These are phyloP conservation scores for Craniophora ligustri DNA, from an alignment of 2,888 invertebrate species.

Conservation along the genomic window DNA sequence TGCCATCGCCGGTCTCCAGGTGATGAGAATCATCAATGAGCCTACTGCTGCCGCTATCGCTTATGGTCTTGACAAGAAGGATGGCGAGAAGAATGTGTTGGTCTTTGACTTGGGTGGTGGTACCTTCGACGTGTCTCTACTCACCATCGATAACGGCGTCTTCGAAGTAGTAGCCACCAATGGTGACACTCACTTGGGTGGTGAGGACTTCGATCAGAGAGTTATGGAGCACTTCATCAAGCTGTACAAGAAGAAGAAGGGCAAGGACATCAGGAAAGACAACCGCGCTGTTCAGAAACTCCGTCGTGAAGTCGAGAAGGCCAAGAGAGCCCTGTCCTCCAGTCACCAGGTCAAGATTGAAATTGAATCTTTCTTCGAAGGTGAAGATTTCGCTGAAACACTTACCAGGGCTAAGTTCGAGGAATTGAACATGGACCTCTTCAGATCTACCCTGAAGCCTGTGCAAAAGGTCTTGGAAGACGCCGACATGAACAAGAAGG, in stretches of 20 bases:
- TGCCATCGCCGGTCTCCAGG: slow-evolving; percentile 96
- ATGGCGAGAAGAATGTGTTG: slow-evolving; percentile 99
- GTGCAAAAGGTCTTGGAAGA: slow-evolving; percentile 99
- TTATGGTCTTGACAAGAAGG: slow-evolving; percentile 98
- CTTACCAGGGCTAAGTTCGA: slow-evolving; percentile 99
- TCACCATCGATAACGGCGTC: slow-evolving; percentile 99
- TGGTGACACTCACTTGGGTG: slow-evolving; percentile 99
- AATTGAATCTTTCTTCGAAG: slow-evolving; percentile 99
- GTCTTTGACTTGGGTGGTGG: slow-evolving; percentile 99
- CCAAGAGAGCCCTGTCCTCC: slow-evolving; percentile 97
- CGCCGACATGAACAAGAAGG: slow-evolving; percentile 99
- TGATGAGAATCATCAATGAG: slow-evolving; percentile 99
- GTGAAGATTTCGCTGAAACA: slow-evolving; percentile 99
- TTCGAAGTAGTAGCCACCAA: slow-evolving; percentile 98
- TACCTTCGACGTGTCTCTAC: slow-evolving; percentile 99
- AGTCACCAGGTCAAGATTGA: slow-evolving; percentile 99
- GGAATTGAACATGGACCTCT: slow-evolving; percentile 98
- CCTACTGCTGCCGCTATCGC: slow-evolving; percentile 99
- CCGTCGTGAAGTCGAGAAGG: slow-evolving; percentile 98
- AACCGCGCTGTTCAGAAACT: slow-evolving; percentile 98
- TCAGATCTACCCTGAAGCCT: slow-evolving; percentile 97
- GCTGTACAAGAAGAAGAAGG: slow-evolving; percentile 99
- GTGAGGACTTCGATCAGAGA: slow-evolving; percentile 99
- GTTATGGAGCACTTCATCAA: slow-evolving; percentile 99
- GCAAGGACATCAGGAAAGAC: slow-evolving; percentile 98